These are phyloP conservation scores for Dicyrtomina minuta DNA, from an alignment of 2,888 invertebrate genomes.

Conservation along the genomic window DNA sequence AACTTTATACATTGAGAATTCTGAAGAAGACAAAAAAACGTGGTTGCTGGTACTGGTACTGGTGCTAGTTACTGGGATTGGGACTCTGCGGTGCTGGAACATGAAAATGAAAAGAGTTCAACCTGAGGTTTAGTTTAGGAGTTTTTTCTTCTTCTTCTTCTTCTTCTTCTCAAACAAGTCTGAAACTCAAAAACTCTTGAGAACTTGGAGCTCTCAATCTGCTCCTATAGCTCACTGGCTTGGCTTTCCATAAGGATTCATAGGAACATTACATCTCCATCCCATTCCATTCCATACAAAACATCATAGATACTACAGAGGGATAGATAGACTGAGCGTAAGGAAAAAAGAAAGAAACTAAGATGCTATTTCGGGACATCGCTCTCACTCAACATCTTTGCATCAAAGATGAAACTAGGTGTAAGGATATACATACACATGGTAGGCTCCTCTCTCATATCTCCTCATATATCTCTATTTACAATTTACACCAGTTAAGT, in stretches of 20 bases:
- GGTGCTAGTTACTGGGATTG: too few species aligned
- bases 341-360: neutral
- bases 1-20: too few species aligned
- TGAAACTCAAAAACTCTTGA: neutral
- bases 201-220: too few species aligned
- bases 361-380: slow-evolving; percentile 30
- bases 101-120: slow-evolving; percentile 22
- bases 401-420: neutral
- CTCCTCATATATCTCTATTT: too few species aligned
- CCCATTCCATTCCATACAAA: too few species aligned
- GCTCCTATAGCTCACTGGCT: neutral
- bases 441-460: neutral
- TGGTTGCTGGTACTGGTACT: slow-evolving; percentile 19
- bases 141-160: too few species aligned
- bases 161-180: too few species aligned
- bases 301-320: too few species aligned
- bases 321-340: neutral
- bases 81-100: too few species aligned
- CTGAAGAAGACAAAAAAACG: neutral
- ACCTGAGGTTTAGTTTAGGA: neutral
- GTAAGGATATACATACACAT: neutral
- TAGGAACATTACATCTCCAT: too few species aligned
- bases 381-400: slow-evolving; percentile 14
- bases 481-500: too few species aligned
- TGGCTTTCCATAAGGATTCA: neutral